Evolutionary conservation across 2,888 invertebrate species (phyloP).

Genomic region (Athalia rosae): DNA sequence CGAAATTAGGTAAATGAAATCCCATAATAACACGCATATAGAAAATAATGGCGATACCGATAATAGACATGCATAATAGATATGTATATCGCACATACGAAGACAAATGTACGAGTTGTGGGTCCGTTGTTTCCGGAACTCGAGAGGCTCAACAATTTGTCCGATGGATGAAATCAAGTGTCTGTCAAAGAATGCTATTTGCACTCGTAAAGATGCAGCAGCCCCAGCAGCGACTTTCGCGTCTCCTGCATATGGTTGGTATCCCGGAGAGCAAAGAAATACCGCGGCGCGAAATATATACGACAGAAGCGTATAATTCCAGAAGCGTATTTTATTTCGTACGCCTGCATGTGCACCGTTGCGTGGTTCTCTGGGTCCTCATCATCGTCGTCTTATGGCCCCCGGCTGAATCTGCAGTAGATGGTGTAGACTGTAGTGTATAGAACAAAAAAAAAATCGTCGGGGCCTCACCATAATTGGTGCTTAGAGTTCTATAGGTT

Average conservation of each 20-base stretch:
- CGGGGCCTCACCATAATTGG: no score
- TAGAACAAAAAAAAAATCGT: no score
- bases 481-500: no score
- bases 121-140: conserved; percentile 20
- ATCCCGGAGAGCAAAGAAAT: conserved; percentile 39
- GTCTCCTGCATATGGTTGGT: not conserved
- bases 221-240: not conserved
- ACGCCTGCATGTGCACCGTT: conserved; percentile 18
- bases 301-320: conserved; percentile 43
- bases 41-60: not conserved
- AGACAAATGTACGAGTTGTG: conserved; percentile 16
- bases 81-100: not conserved
- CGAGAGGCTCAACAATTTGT: conserved; percentile 35
- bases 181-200: conserved; percentile 44
- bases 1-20: no score
- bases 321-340: conserved; percentile 34
- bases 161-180: conserved; percentile 37
- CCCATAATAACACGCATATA: not conserved
- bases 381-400: conserved; percentile 14
- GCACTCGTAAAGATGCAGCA: conserved; percentile 39
- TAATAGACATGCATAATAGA: not conserved
- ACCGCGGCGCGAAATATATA: conserved; percentile 41
- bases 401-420: not conserved
- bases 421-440: no score
- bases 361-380: conserved; percentile 7